Percentiles rank a stretch among this genome's conserved stretches.
Conservation (phyloP, 2,113 vertebrate species). For the Halichoerus grypus region DNA sequence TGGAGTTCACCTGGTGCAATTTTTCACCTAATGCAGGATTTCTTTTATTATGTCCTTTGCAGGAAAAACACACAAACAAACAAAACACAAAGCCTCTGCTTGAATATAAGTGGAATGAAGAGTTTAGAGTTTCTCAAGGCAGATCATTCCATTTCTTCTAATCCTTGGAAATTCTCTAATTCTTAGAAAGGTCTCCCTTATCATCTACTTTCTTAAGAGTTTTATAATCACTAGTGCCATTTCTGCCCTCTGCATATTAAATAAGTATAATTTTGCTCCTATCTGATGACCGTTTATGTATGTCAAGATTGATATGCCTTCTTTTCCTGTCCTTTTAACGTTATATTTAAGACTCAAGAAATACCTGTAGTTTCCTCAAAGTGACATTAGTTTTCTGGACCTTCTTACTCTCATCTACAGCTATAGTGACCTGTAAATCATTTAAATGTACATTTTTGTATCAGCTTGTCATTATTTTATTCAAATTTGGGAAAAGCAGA, state of each 20-base stretch:
- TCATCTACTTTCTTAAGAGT: not conserved
- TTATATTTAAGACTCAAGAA: not conserved
- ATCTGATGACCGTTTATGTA: not conserved
- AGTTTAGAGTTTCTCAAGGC: not conserved
- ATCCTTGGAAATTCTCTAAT: not conserved
- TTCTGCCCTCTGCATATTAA: not conserved
- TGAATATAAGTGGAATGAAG: not conserved
- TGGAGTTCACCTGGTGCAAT: not conserved
- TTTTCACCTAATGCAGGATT: not conserved
- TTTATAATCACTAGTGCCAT: not conserved
- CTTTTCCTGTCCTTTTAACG: not conserved
- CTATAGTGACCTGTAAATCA: not conserved
- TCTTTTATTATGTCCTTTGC: not conserved
- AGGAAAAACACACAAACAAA: not conserved
- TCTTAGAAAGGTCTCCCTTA: not conserved
- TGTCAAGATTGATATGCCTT: not conserved
- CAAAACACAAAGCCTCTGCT: not conserved
- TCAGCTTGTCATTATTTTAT: not conserved
- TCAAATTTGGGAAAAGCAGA: constrained; percentile 11
- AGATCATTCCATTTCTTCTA: not conserved
- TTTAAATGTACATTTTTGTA: not conserved
- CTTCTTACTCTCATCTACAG: not conserved
- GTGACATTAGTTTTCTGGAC: not conserved
- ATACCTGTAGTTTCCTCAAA: not conserved
- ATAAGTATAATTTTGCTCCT: not conserved